Evolutionary conservation across 2,797 vertebrate species (phyloP).

Genomic region (Acanthopagrus latus): DNA sequence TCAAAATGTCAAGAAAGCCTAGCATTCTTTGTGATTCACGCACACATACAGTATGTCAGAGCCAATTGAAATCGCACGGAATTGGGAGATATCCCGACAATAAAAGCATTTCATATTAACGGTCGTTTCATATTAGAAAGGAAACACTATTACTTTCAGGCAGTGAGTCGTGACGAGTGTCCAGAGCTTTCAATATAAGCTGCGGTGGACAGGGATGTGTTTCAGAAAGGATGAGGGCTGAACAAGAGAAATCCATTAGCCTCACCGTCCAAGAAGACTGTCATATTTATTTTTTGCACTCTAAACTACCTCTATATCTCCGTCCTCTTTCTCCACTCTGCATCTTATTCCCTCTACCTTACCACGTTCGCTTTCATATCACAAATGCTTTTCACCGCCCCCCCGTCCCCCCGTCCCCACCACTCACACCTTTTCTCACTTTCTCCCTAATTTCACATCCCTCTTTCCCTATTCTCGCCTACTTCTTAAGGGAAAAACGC

Average conservation of each 20-base stretch:
- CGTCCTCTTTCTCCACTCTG: conserved; percentile 18
- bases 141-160: conserved; percentile 48
- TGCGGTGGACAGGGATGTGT: conserved; percentile 34
- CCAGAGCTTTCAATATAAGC: conserved; percentile 48
- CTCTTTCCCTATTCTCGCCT: not conserved
- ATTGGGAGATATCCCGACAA: conserved; percentile 46
- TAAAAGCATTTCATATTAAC: conserved; percentile 39
- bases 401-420: no score
- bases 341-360: conserved; percentile 22
- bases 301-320: conserved; percentile 46
- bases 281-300: conserved; percentile 61
- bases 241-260: conserved; percentile 79
- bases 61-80: conserved; percentile 22
- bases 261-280: conserved; percentile 37
- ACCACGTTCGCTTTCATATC: conserved; percentile 38
- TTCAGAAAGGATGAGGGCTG: conserved; percentile 49
- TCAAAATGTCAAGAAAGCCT: conserved; percentile 59
- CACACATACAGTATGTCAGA: not conserved
- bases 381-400: conserved; percentile 32
- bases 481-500: not conserved
- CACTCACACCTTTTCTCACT: conserved; percentile 36
- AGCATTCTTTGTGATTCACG: conserved; percentile 16
- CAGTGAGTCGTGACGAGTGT: conserved; percentile 53
- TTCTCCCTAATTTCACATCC: conserved; percentile 14
- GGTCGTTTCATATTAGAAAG: conserved; percentile 35